These are phyloP conservation scores for Malaclemys terrapin DNA, from an alignment of 2,113 vertebrate genomes.

Conservation along the genomic window DNA sequence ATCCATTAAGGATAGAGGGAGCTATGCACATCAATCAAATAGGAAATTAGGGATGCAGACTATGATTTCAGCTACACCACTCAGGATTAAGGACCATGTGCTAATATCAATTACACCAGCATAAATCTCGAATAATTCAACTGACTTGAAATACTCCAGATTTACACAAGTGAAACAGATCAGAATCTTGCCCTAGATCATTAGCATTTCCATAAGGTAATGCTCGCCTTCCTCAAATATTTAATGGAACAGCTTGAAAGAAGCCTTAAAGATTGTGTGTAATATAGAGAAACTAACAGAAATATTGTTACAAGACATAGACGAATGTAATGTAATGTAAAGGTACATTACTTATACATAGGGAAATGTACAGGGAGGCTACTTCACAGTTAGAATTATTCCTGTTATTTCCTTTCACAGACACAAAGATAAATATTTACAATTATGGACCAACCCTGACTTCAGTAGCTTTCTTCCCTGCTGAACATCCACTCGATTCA, in stretches of 20 bases:
- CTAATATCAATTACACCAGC: not conserved
- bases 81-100: not conserved
- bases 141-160: not conserved
- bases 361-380: not conserved
- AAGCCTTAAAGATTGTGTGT: not conserved
- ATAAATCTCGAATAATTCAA: not conserved
- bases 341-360: not conserved
- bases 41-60: not conserved
- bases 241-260: not conserved
- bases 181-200: not conserved
- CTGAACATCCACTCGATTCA: not conserved
- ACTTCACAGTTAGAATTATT: not conserved
- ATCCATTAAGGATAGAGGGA: constrained; percentile 31
- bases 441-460: not conserved
- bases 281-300: not conserved
- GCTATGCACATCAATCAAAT: not conserved
- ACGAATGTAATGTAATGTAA: not conserved
- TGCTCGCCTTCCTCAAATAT: not conserved
- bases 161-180: not conserved
- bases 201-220: not conserved
- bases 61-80: not conserved
- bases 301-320: not conserved
- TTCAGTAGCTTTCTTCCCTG: not conserved
- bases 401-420: not conserved
- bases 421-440: not conserved